A percentile compares a stretch with the other conserved stretches of the same genome.
Conservation (phyloP, 2,888 invertebrate species). For the Apodemia mormo region DNA sequence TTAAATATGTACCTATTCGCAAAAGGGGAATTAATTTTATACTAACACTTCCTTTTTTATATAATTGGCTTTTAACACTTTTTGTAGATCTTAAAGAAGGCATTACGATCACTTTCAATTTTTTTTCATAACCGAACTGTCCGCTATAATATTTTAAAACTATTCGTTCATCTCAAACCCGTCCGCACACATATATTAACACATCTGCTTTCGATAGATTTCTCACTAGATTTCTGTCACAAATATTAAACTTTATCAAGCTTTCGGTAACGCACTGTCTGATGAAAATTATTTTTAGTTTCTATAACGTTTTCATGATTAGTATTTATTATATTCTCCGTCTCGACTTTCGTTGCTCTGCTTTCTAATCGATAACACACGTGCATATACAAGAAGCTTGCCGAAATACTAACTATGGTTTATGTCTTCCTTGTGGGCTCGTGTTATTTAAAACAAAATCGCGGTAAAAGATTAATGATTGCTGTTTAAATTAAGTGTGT, state of each 20-base stretch:
- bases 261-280: neutral
- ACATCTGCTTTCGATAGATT: slow-evolving; percentile 8
- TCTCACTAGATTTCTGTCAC: neutral
- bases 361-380: slow-evolving; percentile 1
- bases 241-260: neutral
- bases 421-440: neutral
- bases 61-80: slow-evolving; percentile 34
- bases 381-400: slow-evolving; percentile 12
- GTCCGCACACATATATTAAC: slow-evolving; percentile 28
- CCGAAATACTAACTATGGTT: slow-evolving; percentile 7
- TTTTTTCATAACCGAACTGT: neutral
- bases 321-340: slow-evolving; percentile 2
- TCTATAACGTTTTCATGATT: slow-evolving; percentile 13
- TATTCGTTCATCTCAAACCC: slow-evolving; percentile 9
- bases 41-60: slow-evolving; percentile 50
- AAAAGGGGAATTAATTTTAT: neutral
- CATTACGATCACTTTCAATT: slow-evolving; percentile 39
- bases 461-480: neutral
- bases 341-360: slow-evolving; percentile 1
- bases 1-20: too few species aligned
- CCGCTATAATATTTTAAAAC: neutral
- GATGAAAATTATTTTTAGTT: slow-evolving; percentile 16
- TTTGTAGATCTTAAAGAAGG: slow-evolving; percentile 41
- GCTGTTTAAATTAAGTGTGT: slow-evolving; percentile 1
- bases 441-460: slow-evolving; percentile 14